Evolutionary conservation across 1,140 invertebrate species (phyloP).

Genomic region (Solen grandis): DNA sequence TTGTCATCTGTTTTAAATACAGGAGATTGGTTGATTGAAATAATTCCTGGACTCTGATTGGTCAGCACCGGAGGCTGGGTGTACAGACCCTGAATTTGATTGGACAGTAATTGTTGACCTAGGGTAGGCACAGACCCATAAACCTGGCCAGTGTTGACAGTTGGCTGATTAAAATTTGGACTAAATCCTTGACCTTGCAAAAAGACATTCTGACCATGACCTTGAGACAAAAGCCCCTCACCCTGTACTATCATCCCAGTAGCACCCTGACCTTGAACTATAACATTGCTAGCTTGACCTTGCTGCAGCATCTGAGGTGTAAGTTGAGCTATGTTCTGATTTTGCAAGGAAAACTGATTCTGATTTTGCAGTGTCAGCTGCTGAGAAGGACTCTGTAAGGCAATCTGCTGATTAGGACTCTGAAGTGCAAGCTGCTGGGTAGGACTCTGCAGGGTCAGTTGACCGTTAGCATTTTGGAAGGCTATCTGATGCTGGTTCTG

Average conservation of each 20-base stretch:
- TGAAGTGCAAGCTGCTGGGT: slow-evolving; percentile 41
- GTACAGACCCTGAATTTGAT: slow-evolving; percentile 40
- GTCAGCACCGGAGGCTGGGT: slow-evolving; percentile 35
- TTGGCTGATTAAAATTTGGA: slow-evolving; percentile 40
- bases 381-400: slow-evolving; percentile 43
- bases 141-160: background rate
- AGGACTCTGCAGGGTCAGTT: slow-evolving; percentile 42
- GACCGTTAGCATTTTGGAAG: slow-evolving; percentile 52
- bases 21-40: slow-evolving; percentile 47
- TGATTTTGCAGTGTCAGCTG: slow-evolving; percentile 46
- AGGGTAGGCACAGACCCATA: slow-evolving; percentile 8
- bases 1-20: background rate
- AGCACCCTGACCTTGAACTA: slow-evolving; percentile 34
- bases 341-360: slow-evolving; percentile 33
- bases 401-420: slow-evolving; percentile 47
- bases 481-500: slow-evolving; percentile 46
- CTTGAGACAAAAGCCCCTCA: slow-evolving; percentile 35
- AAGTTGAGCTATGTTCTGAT: slow-evolving; percentile 30
- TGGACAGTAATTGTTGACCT: slow-evolving; percentile 33
- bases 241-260: slow-evolving; percentile 36
- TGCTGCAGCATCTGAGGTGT: slow-evolving; percentile 39
- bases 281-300: slow-evolving; percentile 36
- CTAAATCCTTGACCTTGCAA: slow-evolving; percentile 31
- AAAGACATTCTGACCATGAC: slow-evolving; percentile 29
- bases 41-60: slow-evolving; percentile 48